Base-by-base conservation (phyloP, 2,888 invertebrate genomes). In the Mythimna loreyi region DNA sequence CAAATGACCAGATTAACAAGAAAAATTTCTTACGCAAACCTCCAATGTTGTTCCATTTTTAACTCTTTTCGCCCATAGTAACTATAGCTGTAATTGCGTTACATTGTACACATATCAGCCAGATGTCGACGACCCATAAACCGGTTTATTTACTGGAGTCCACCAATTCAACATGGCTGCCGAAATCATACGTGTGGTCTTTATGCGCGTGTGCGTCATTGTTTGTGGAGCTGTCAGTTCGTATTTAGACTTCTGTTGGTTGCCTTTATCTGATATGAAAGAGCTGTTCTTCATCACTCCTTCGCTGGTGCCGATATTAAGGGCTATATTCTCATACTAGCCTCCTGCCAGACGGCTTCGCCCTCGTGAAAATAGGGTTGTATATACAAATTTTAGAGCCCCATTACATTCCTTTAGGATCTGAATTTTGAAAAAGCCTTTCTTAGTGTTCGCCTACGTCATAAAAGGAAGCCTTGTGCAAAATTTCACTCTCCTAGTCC, bases 91-190 rank as follows among this genome's bases (percentile, higher is more conserved):
- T 49, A 33, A 61, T 67, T 50, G 28, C 58, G n/a, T 11, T 57
- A 58, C 36, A 47, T 49, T 53, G 45, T 45, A 33, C 43, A 36
- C 52, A 57, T 53, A 55, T 57, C 56, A 50, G 45, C 47, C 47
- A 58, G 25, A 67, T 62, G 81, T 78, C 81, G 57, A 40, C 49
- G 77, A 78, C 76, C 78, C 45, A 21, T 19, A 49, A 65, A 78
- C 65, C 78, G 55, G 74, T 81, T 71, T 71, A 28, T 78, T 63
- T 64, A 50, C 58, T n/a, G 65, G 50, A 53, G 4, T 47, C 21
- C 30, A 61, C 36, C 23, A 53, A 52, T 60, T 8, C 43, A 75
- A 71, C 13, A 67, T 71, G 63, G 67, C 57, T 50, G 36, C 64
- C 45, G 28, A 60, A 62, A 71, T 67, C 23, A 57, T 47, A 68